phyloP scores from a whole-genome alignment of 2,888 invertebrate genomes.

The Scaptomyza tumidula region DNA sequence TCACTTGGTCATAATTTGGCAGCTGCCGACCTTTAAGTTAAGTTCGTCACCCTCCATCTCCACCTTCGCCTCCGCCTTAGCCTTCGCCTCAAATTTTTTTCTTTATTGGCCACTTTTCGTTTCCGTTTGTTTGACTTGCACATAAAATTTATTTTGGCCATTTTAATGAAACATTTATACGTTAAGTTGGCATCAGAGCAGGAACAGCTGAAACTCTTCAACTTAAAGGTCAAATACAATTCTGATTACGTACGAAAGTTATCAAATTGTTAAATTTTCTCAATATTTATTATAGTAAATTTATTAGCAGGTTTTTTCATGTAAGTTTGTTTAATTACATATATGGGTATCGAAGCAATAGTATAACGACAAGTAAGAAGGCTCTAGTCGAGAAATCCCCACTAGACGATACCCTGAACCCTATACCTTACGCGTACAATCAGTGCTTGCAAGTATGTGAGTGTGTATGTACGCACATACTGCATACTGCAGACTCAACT shows the following conservation, averaged over 20 bases:
- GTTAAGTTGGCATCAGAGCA: conserved; percentile 19
- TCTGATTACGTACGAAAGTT: neutral
- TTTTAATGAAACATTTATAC: conserved; percentile 61
- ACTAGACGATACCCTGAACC: too few relatives aligned
- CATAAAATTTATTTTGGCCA: conserved; percentile 56
- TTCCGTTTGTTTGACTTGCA: conserved; percentile 42
- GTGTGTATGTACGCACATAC: too few relatives aligned
- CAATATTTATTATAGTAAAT: too few relatives aligned
- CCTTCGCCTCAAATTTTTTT: neutral
- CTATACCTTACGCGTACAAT: too few relatives aligned
- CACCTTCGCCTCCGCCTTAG: neutral
- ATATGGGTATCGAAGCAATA: too few relatives aligned
- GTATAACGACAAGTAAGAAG: too few relatives aligned
- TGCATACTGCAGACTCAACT: too few relatives aligned
- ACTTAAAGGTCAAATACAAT: conserved; percentile 1
- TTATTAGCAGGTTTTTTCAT: too few relatives aligned
- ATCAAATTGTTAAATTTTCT: neutral
- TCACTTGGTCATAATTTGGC: conserved; percentile 56
- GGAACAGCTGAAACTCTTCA: conserved; percentile 19
- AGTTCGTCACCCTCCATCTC: neutral
- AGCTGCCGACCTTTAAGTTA: conserved; percentile 58
- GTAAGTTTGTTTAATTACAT: too few relatives aligned
- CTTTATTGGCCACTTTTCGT: conserved; percentile 33
- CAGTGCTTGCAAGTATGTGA: too few relatives aligned
- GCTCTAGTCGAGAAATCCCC: too few relatives aligned